phyloP scores from a whole-genome alignment of 2,113 vertebrate genomes.

The Bubo scandiacus region DNA sequence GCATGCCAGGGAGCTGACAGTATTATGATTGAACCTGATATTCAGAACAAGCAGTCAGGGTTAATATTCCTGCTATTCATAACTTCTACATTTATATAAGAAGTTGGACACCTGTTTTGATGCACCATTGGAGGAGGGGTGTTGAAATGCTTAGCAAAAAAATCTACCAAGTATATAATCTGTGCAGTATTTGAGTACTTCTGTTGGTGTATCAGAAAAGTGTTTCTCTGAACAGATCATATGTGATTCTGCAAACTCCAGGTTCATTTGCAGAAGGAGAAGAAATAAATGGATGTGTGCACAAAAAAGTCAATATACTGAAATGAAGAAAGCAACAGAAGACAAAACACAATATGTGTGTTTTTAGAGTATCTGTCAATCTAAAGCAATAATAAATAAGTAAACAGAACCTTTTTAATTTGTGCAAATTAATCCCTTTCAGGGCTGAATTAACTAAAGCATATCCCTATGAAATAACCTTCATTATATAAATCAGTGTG shows the following conservation, averaged over 20 bases:
- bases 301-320: constrained; percentile 1
- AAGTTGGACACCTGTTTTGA: background rate
- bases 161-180: background rate
- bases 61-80: background rate
- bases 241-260: constrained; percentile 20
- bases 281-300: constrained; percentile 9
- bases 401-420: constrained; percentile 59
- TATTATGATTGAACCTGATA: background rate
- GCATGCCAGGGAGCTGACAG: background rate
- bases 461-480: constrained; percentile 31
- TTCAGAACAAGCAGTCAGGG: background rate
- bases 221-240: background rate
- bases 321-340: constrained; percentile 38
- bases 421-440: constrained; percentile 3
- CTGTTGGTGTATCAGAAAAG: background rate
- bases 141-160: background rate
- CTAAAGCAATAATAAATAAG: constrained; percentile 45
- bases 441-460: constrained; percentile 46
- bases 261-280: constrained; percentile 22
- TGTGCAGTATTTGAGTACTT: background rate
- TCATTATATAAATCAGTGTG: constrained; percentile 42
- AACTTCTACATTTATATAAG: background rate
- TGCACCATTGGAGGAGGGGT: background rate
- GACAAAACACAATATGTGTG: constrained; percentile 41
- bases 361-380: constrained; percentile 52